Base-by-base conservation (phyloP, 2,888 invertebrate species). In the Phortica okadai region DNA sequence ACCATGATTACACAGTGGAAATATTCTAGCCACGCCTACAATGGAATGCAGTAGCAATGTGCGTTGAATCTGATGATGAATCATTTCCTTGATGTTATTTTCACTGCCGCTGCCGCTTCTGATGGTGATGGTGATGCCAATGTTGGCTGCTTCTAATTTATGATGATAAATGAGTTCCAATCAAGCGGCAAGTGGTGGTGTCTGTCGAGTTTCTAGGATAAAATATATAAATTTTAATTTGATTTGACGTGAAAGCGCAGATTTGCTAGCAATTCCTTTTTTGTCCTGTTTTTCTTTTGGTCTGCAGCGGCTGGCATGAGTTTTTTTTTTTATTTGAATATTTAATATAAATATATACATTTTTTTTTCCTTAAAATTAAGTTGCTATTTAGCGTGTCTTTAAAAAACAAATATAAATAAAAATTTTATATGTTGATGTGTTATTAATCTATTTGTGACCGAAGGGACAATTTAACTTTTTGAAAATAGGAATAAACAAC, bases 141-240 rank as follows among this genome's bases (percentile, higher is more conserved):
- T 33, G 33, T 74, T 62, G 73, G n/a, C 77, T 58, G 80, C 69
- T 44, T 77, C 81, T 88, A 86, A 86, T 86, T 86, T 86, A 86
- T 87, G 85, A 86, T 88, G 88, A 86, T 86, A 86, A 86, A 86
- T 86, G 85, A 86, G 88, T 88, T 86, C 88, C 85, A 85, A 85
- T 85, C 85, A 85, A 87, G 88, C 87, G 86, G 85, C 85, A 84
- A 86, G 87, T 88, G 87, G 85, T 1, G 62, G 6, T 62, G 62
- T 3, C 4, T 25, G 83, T 76, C 81, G 81, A 81, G 79, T 80
- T 81, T n/a, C 44, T 45, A n/a, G 25, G 25, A 6, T 67, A 67
- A 59, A 58, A 62, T 14, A 33, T 70, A 75, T 75, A 75, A 75
- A 75, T 75, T 59, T 54, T 75, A 75, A 75, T 75, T 75, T 75